Percentiles rank a stretch among this genome's conserved stretches.
These are phyloP conservation scores for Scylla paramamosain DNA, from an alignment of 1,140 invertebrate genomes.

Conservation along the genomic window DNA sequence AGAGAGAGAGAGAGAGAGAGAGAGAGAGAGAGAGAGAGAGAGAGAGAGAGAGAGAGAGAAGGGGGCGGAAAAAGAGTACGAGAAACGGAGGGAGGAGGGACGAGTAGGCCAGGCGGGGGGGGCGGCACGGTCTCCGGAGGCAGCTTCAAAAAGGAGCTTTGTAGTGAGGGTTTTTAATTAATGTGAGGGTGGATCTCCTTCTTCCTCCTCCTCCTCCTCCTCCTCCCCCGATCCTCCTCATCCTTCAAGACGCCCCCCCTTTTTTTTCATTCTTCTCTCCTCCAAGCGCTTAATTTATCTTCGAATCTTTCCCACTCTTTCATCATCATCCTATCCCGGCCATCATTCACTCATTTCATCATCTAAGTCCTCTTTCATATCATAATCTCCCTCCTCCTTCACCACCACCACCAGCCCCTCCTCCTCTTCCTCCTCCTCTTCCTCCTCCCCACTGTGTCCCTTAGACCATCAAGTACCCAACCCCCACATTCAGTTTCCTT, in stretches of 20 bases:
- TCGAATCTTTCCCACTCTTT: background rate
- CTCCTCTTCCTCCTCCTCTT: too few species aligned
- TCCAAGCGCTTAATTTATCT: background rate
- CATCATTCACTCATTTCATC: slow-evolving; percentile 29
- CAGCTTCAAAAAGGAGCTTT: slow-evolving; percentile 13
- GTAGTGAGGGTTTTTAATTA: slow-evolving; percentile 23
- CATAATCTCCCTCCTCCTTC: slow-evolving; percentile 7
- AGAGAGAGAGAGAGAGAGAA: background rate
- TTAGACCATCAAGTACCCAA: too few species aligned
- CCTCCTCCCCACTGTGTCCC: too few species aligned
- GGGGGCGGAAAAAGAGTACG: background rate
- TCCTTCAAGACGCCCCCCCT: background rate
- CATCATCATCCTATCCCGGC: background rate
- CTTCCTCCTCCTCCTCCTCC: background rate
- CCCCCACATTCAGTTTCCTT: background rate
- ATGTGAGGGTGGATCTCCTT: background rate
- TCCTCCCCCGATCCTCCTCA: slow-evolving; percentile 8
- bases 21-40: background rate
- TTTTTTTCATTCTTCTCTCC: background rate
- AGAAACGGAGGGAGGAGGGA: background rate
- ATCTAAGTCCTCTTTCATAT: background rate
- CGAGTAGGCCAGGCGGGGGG: background rate
- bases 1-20: background rate
- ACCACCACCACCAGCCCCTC: background rate
- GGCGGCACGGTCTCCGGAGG: background rate